Conservation (phyloP, 1,140 invertebrate genomes). For the Phocides pigmalion region DNA sequence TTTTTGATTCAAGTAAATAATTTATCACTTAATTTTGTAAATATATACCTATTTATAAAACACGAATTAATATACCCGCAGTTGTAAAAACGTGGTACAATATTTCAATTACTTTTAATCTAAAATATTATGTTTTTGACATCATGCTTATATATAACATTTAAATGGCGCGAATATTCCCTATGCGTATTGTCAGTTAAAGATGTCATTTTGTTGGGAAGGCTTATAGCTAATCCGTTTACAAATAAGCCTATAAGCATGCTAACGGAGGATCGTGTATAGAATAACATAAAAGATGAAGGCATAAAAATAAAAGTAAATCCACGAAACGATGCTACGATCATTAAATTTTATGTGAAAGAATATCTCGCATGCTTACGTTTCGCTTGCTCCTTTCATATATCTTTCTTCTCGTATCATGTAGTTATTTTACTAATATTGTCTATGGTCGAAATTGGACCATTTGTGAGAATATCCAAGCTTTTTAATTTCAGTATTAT, state of each 20-base stretch:
- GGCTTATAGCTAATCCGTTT: slow-evolving; percentile 9
- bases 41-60: no score
- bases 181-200: not conserved
- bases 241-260: slow-evolving; percentile 7
- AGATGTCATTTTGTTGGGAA: not conserved
- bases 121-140: no score
- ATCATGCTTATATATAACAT: no score
- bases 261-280: not conserved
- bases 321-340: not conserved
- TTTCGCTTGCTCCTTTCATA: not conserved
- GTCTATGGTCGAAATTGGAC: no score
- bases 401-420: not conserved
- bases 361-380: slow-evolving; percentile 12
- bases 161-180: slow-evolving; percentile 1
- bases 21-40: no score
- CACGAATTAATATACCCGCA: no score
- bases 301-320: slow-evolving; percentile 12
- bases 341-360: slow-evolving; percentile 12
- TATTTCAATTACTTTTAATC: no score
- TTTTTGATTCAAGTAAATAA: no score
- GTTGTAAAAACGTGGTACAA: no score
- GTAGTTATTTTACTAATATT: not conserved
- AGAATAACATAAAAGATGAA: not conserved
- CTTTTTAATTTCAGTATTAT: no score
- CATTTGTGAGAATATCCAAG: no score